These are phyloP conservation scores for Lithodes maja DNA, from an alignment of 2,888 invertebrate genomes.

Conservation along the genomic window DNA sequence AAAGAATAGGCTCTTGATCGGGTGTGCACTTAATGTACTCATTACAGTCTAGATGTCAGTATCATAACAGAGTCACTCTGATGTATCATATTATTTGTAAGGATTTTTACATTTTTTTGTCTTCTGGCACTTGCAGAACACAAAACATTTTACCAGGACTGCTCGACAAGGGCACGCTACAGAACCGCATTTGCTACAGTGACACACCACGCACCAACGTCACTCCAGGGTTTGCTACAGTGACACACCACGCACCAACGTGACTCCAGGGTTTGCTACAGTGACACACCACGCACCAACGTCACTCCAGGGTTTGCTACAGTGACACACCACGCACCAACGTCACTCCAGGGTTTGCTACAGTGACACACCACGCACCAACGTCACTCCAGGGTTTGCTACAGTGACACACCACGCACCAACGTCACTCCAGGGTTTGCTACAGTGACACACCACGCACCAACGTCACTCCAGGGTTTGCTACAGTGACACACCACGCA, in stretches of 20 bases:
- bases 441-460: too few species aligned
- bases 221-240: background rate
- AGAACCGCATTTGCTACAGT: background rate
- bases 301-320: too few species aligned
- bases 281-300: too few species aligned
- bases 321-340: too few species aligned
- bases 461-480: too few species aligned
- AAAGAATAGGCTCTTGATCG: background rate
- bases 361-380: too few species aligned
- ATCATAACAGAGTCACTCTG: background rate
- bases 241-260: background rate
- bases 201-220: background rate
- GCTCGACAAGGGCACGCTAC: conserved; percentile 3
- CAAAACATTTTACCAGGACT: background rate
- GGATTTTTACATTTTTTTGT: background rate
- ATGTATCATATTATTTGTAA: background rate
- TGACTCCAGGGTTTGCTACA: too few species aligned
- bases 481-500: too few species aligned
- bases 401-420: too few species aligned
- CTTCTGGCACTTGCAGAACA: background rate
- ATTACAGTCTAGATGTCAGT: background rate
- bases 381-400: too few species aligned
- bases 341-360: too few species aligned
- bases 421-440: too few species aligned
- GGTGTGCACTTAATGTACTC: background rate